Base-by-base conservation (phyloP, 2,797 vertebrate species). In the Premnoplex brunnescens region DNA sequence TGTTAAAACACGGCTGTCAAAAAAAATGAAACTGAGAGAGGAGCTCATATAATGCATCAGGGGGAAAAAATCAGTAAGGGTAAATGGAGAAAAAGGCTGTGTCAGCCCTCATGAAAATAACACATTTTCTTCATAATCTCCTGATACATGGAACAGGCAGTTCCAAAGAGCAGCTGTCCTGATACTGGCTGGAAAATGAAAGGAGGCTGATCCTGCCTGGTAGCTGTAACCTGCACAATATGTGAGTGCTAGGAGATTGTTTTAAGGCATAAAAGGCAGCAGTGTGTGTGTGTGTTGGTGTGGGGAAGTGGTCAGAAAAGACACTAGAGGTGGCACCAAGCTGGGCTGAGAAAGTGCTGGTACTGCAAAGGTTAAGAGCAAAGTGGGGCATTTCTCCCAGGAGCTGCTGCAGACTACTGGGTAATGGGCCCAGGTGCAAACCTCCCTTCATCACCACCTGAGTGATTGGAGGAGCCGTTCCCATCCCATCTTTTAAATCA, bases 1-100 rank as follows among this genome's bases (percentile, higher is more conserved):
- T 89, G 76, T 91, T 93, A 95, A 88, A 93, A 94, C 43, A 60
- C 30, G 16, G 37, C 37, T 95, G 89, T 87, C 26, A 82, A 91
- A 85, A 67, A 28, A 95, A 85, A 77, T 43, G 59, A 76, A 95
- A 85, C 58, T 28, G n/a, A 46, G 67, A 85, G 56, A 89, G 60
- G 7, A 91, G 63, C 26, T 96, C n/a, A 14, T 79, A 44, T 49
- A 94, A 72, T 49, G 63, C 23, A 74, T n/a, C 14, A 10, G 51
- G 36, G 55, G 4, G 23, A 1, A 9, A 41, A 88, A 51, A 49
- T 23, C 71, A 18, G 75, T 54, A 5, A 76, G 77, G 80, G 41
- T 85, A 83, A 85, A 72, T 26, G 30, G 49, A 76, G 49, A 74
- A 93, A 83, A 89, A 62, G 48, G 41, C 46, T 78, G 48, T 69